These are phyloP conservation scores for Hyalella azteca DNA, from an alignment of 2,888 invertebrate genomes.

Conservation along the genomic window DNA sequence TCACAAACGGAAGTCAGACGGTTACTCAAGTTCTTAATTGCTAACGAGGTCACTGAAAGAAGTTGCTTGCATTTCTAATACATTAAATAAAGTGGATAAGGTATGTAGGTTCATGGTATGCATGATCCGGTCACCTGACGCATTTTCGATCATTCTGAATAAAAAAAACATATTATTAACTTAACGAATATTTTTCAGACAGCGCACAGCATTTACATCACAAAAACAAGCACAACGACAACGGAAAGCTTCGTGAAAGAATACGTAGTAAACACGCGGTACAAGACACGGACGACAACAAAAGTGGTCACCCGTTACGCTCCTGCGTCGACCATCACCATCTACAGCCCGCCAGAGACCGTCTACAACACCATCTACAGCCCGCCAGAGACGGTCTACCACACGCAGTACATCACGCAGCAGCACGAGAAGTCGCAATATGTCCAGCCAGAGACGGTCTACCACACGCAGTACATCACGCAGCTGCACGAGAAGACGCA, in stretches of 20 bases:
- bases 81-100: too few relatives aligned
- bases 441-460: background rate
- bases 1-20: too few relatives aligned
- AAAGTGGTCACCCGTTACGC: background rate
- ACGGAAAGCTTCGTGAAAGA: background rate
- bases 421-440: background rate
- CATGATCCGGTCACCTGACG: too few relatives aligned
- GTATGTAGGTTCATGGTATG: too few relatives aligned
- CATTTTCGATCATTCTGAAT: too few relatives aligned
- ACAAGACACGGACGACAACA: background rate
- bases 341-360: background rate
- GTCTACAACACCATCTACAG: background rate
- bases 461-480: background rate
- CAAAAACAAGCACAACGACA: slow-evolving; percentile 11
- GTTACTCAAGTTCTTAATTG: too few relatives aligned
- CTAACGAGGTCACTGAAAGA: too few relatives aligned
- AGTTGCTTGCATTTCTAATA: too few relatives aligned
- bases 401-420: background rate
- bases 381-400: background rate
- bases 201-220: background rate
- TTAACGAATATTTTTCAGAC: too few relatives aligned
- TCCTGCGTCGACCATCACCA: background rate
- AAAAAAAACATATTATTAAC: too few relatives aligned
- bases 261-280: background rate
- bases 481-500: background rate